Base-by-base conservation (phyloP, 2,888 invertebrate species). In the Pyrrhia umbra region DNA sequence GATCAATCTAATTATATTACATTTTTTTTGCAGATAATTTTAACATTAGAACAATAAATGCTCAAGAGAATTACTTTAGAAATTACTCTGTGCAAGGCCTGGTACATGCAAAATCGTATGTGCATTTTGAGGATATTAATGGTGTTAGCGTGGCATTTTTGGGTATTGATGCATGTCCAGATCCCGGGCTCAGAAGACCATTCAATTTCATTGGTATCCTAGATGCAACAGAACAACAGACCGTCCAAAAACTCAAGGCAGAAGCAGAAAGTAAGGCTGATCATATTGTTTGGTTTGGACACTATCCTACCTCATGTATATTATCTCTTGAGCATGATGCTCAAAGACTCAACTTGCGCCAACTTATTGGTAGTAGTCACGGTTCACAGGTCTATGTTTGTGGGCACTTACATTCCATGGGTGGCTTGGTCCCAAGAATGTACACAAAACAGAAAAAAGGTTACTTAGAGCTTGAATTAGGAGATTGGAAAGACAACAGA, bases 401-500 rank as follows among this genome's bases (percentile, higher is more conserved):
- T 90, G 99, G 99, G 0, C 99, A 99, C 93, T 96, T 98, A 78
- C 99, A 99, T 90, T 97, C 97, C 1, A 95, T 98, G 84, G 97
- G 96, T 42, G 98, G 97, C 5, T 82, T 97, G 6, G 96, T 98
- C 1, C 96, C 97, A 6, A 95, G 96, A 74, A 98, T 99, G 98
- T 98, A 98, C 85, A 97, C 98, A 1, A 94, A 97, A 77, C 98
- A 98, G 84, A 96, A 96, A 79, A 96, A 96, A 67, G 98, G 98
- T 4, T 97, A 96, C 85, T 92, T 98, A 64, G 99, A 99, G 91
- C 94, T 98, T 61, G 99, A 99, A 92, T 92, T 98, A 56, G 98
- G 97, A 8, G 99, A 99, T 92, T 99, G 98, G 98, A 98, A 98
- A 91, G 97, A 98, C 82, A 97, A 97, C 85, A 95, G 98, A 93